A percentile compares a stretch with the other conserved stretches of the same genome.
Evolutionary conservation across 2,113 vertebrate genomes (phyloP).

Genomic region (Gorsachius goisagi): DNA sequence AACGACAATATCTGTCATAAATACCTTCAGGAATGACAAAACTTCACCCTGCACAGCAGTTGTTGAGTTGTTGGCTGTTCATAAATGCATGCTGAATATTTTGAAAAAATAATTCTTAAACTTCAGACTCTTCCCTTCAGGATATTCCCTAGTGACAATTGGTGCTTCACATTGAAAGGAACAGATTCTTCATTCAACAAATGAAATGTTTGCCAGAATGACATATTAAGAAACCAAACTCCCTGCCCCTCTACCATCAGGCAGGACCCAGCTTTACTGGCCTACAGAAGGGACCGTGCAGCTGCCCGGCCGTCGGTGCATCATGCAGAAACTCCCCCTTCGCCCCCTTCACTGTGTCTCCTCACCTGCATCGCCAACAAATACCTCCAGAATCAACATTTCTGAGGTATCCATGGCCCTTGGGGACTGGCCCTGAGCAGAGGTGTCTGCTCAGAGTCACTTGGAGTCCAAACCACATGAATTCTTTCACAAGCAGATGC

Average conservation of each 20-base stretch:
- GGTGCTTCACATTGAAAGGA: background rate
- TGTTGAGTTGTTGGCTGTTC: background rate
- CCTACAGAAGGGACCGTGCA: background rate
- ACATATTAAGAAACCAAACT: background rate
- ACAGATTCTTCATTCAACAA: background rate
- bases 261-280: fast-evolving
- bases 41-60: background rate
- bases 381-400: background rate
- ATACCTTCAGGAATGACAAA: background rate
- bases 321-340: background rate
- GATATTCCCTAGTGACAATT: background rate
- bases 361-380: background rate
- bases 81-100: background rate
- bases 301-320: background rate
- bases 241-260: background rate
- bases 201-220: background rate
- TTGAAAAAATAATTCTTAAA: background rate
- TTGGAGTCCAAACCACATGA: background rate
- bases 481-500: background rate
- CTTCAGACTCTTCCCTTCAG: background rate
- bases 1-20: background rate
- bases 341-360: fast-evolving
- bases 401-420: background rate
- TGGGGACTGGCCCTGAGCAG: background rate
- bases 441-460: background rate